Percentiles rank a stretch among this genome's conserved stretches.
These are phyloP conservation scores for Hiodon alosoides DNA, from an alignment of 2,113 vertebrate genomes.

Conservation along the genomic window DNA sequence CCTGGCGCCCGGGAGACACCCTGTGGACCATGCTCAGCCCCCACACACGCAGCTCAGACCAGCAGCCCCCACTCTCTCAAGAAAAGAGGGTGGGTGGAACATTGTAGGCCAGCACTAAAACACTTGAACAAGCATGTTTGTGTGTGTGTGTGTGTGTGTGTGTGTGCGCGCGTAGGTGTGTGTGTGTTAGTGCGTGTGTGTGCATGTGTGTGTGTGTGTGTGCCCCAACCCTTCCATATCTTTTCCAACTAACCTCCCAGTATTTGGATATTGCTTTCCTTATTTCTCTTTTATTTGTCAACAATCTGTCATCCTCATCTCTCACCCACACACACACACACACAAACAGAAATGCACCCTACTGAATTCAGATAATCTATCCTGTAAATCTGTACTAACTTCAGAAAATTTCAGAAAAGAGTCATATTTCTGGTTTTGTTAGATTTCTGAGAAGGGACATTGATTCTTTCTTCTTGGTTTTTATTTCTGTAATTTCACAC, in stretches of 20 bases:
- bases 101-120: too few relatives aligned
- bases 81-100: too few relatives aligned
- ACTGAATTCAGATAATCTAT: background rate
- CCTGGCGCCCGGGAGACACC: background rate
- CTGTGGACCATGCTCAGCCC: background rate
- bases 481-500: too few relatives aligned
- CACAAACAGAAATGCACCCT: background rate
- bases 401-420: too few relatives aligned
- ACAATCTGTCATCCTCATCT: background rate
- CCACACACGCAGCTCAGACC: background rate
- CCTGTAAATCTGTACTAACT: too few relatives aligned
- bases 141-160: background rate
- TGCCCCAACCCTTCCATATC: background rate
- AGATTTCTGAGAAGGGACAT: too few relatives aligned
- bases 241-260: background rate
- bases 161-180: background rate
- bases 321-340: too few relatives aligned
- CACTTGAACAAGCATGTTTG: too few relatives aligned
- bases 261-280: background rate
- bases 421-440: too few relatives aligned
- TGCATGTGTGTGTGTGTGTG: background rate
- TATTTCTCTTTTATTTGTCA: background rate
- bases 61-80: background rate
- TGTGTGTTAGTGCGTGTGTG: background rate
- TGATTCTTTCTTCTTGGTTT: too few relatives aligned